Evolutionary conservation across 2,797 vertebrate genomes (phyloP), one percentile per base, ranked within the genome.

Genomic region (Astyanax mexicanus): DNA sequence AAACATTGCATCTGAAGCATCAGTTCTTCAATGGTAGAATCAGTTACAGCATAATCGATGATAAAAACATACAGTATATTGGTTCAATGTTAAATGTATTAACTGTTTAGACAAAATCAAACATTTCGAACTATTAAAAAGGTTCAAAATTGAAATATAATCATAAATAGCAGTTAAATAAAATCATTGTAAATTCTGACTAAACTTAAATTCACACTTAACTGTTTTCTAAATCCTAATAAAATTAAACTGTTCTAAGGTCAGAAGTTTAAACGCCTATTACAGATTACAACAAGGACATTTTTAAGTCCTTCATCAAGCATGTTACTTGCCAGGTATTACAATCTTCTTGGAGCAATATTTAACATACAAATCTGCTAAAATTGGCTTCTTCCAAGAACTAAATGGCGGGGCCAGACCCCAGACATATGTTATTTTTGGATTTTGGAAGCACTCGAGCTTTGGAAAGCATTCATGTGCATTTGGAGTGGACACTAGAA

Each of bases 401-500:
- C 42, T 29, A 27, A 66, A 66, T 19, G 42, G 83, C 84, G 89
- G 84, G 88, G 88, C 91, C 89, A 91, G 87, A 86, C 90, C 92
- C 90, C 89, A 86, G 88, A 91, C 74, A 89, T 74, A 84, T 91
- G 87, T 90, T 78, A 85, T 90, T 90, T 89, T 87, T 75, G 65
- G 60, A 71, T 64, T 75, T 47, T 64, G 54, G 88, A 90, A 32
- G 84, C 88, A 70, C 90, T 90, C 88, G 86, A 83, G 88, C 86
- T 86, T 91, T 92, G 90, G 91, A 91, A 81, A 72, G 70, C 82
- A 72, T 89, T 90, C 85, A 21, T 42, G 42, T 60, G 87, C 82
- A 84, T 91, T 90, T 90, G 88, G 88, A 89, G 87, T 86, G 88
- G 86, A 88, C 89, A 79, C 89, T 91, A 89, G 86, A 91, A 90